phyloP scores from a whole-genome alignment of 1,140 invertebrate species.

The Temnothorax longispinosus region DNA sequence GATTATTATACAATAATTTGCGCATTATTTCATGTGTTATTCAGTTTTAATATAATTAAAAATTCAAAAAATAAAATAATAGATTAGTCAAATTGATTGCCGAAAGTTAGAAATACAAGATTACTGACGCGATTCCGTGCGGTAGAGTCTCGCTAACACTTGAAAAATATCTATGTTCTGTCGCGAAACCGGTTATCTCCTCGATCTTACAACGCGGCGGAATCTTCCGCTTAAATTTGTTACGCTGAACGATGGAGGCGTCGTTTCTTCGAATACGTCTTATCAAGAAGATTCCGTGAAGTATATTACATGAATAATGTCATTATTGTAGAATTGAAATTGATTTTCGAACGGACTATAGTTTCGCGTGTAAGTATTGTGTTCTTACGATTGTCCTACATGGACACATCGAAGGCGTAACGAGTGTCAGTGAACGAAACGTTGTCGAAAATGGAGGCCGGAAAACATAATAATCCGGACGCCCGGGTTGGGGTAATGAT shows the following conservation, averaged over 20 bases:
- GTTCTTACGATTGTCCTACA: not conserved
- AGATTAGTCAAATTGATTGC: not conserved
- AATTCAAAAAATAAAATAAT: not conserved
- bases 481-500: constrained; percentile 69
- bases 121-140: not conserved
- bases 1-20: not conserved
- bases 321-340: not conserved
- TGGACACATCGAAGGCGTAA: constrained; percentile 5
- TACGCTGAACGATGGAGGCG: not conserved
- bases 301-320: not conserved
- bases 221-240: constrained; percentile 3
- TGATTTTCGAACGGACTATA: not conserved
- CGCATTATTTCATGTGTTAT: not conserved
- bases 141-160: not conserved
- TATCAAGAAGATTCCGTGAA: not conserved
- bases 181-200: constrained; percentile 15
- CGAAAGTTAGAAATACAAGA: not conserved
- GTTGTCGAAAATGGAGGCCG: constrained; percentile 45
- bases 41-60: not conserved
- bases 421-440: constrained; percentile 12
- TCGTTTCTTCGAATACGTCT: not conserved
- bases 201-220: not conserved
- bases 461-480: constrained; percentile 74
- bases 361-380: not conserved
- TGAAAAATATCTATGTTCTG: not conserved